Conservation (phyloP, 2,888 invertebrate genomes). For the Sinopyrophorus schimmeli region DNA sequence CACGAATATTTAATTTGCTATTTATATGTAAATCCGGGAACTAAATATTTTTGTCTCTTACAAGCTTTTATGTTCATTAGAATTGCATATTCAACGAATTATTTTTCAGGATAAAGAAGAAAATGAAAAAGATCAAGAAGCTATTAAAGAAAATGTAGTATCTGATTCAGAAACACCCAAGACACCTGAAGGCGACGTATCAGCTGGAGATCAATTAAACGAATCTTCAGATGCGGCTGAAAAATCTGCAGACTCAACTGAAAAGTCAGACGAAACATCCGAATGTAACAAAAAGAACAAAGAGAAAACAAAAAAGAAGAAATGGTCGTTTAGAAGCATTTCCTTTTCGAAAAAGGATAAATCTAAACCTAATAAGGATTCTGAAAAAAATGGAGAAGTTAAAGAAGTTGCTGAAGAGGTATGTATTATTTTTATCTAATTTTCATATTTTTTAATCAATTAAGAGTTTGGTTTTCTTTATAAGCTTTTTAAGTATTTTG, state of each 20-base stretch:
- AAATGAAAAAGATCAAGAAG: constrained; percentile 44
- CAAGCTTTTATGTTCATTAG: no score
- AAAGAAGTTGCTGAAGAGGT: constrained; percentile 69
- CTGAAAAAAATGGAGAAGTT: constrained; percentile 62
- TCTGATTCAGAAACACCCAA: constrained; percentile 48
- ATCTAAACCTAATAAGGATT: constrained; percentile 75
- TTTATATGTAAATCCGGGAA: no score
- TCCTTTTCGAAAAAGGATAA: constrained; percentile 88
- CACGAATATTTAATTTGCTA: no score
- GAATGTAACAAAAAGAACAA: constrained; percentile 49
- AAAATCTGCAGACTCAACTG: constrained; percentile 33
- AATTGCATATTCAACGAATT: no score
- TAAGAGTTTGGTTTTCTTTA: no score
- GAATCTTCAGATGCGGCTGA: constrained; percentile 52
- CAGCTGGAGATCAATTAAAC: constrained; percentile 53
- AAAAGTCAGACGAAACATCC: constrained; percentile 42
- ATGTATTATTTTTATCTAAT: constrained; percentile 49
- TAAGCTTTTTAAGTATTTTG: no score
- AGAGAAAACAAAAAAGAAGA: constrained; percentile 73
- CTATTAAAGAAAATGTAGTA: constrained; percentile 51
- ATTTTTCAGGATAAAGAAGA: constrained; percentile 51
- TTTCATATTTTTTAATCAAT: no score
- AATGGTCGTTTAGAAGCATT: constrained; percentile 87
- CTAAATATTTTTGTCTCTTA: no score
- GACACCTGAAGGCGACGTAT: constrained; percentile 45